Evolutionary conservation across 1,140 invertebrate genomes (phyloP), one percentile per base, ranked within the genome.

Genomic region (Phenacoccus solenopsis): DNA sequence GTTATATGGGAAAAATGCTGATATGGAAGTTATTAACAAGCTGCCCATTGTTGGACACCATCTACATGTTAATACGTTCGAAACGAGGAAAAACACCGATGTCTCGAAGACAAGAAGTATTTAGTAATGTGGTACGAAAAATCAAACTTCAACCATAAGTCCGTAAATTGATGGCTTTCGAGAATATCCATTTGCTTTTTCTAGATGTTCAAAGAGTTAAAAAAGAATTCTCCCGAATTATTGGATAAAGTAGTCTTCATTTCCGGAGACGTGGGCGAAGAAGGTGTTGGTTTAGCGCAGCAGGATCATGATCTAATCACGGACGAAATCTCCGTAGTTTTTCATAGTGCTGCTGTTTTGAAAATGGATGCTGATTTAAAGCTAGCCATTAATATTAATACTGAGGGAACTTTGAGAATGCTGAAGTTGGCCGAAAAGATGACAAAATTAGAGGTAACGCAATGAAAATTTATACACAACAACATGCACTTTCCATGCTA

Each of bases 311-410:
- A 84, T 69, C 69, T 76, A 68, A 79, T 98, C 13, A 79, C 81
- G 25, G 80, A 73, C 1, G 69, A 75, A 3, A 87, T 94, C 28
- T 81, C 89, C 12, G 82, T 98, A 61, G 89, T 98, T 0, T 96
- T 95, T 77, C 94, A 98, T 78, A 89, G 88, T 72, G 95, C 94
- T 0, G 95, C 95, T 2, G 95, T 91, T 2, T 85, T 91, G 0
- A 83, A 83, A 59, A 78, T 91, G 69, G 88, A 91, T 75, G 86
- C 88, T 0, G 86, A 85, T 70, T 78, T 90, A 1, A 87, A 85
- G 69, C 86, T 88, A 73, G 86, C 88, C 1, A 80, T 90, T 16
- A 82, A 85, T 68, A 86, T 89, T 83, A 91, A 91, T 76, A 84
- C 86, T 9, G 80, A 82, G 71, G 89, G 88, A 59, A 90, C 88